Percentiles rank a stretch among this genome's conserved stretches.
Evolutionary conservation across 2,797 vertebrate species (phyloP).

Genomic region (Cyprinodon diabolis): DNA sequence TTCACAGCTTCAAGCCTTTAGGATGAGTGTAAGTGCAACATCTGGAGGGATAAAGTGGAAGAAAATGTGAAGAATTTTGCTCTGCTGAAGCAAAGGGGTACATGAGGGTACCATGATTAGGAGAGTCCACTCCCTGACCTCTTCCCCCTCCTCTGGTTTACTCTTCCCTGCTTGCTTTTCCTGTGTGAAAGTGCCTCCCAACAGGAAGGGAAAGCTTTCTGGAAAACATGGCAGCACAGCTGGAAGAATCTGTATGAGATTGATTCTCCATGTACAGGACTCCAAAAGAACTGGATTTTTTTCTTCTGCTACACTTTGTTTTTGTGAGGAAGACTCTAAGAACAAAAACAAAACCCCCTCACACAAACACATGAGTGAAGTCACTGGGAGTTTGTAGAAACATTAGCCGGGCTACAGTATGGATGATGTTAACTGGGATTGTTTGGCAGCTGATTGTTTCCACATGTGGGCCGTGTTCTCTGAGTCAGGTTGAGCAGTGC

Average conservation of each 20-base stretch:
- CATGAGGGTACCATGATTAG: slow-evolving; percentile 15
- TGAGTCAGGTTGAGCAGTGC: slow-evolving; percentile 38
- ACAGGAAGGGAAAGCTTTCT: slow-evolving; percentile 41
- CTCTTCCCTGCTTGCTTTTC: neutral
- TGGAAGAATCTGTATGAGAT: slow-evolving; percentile 50
- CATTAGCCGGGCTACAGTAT: slow-evolving; percentile 51
- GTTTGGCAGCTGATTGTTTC: slow-evolving; percentile 79
- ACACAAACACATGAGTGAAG: slow-evolving; percentile 2
- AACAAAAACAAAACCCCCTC: neutral
- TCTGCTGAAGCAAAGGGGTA: slow-evolving; percentile 41
- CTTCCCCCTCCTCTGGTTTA: slow-evolving; percentile 5
- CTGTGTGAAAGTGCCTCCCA: slow-evolving; percentile 46
- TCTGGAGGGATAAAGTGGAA: slow-evolving; percentile 53
- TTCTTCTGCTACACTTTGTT: slow-evolving; percentile 37
- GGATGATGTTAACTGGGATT: slow-evolving; percentile 82
- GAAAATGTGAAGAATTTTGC: slow-evolving; percentile 48
- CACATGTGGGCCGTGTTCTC: slow-evolving; percentile 75
- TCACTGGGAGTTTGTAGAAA: slow-evolving; percentile 56
- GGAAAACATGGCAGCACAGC: slow-evolving; percentile 65
- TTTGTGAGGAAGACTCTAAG: slow-evolving; percentile 16
- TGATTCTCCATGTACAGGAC: slow-evolving; percentile 14
- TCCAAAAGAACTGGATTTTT: slow-evolving; percentile 36
- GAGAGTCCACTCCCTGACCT: slow-evolving; percentile 27
- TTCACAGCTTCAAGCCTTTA: slow-evolving; percentile 57
- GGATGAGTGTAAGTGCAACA: slow-evolving; percentile 53